Conservation (phyloP, 2,113 vertebrate genomes). For the Urocolius indicus region DNA sequence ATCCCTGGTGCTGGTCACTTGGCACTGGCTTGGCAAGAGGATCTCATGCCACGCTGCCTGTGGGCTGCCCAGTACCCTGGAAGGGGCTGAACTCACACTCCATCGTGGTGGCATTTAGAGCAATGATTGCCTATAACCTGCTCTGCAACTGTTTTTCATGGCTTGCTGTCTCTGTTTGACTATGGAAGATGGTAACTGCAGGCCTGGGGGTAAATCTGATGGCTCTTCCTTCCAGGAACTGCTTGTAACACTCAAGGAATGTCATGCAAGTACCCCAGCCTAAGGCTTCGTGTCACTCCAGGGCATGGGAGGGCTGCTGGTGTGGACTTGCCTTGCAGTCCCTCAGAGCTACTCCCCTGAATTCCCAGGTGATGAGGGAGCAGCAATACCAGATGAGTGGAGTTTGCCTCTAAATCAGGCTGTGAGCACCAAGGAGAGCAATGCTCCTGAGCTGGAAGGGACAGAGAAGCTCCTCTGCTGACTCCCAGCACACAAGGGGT, state of each 20-base stretch:
- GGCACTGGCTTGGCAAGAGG: background rate
- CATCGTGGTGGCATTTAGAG: background rate
- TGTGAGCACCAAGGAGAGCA: background rate
- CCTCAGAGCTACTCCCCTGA: background rate
- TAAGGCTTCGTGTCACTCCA: background rate
- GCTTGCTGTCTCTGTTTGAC: background rate
- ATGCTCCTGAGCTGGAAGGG: background rate
- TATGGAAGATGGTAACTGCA: background rate
- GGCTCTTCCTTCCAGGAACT: background rate
- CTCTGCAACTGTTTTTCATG: background rate
- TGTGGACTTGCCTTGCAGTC: background rate
- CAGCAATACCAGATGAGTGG: background rate
- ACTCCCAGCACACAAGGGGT: background rate
- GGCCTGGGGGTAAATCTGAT: background rate
- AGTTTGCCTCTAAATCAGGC: background rate
- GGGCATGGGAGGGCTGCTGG: background rate
- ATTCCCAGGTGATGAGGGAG: background rate
- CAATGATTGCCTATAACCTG: background rate
- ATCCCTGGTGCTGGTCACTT: background rate
- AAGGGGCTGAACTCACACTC: background rate
- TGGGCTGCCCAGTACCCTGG: background rate
- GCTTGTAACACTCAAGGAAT: background rate
- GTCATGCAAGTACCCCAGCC: fast-evolving
- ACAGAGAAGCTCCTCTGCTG: background rate
- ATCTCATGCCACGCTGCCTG: background rate